Evolutionary conservation across 2,888 invertebrate genomes (phyloP), one percentile per base, ranked within the genome.

Genomic region (Eurytoma adleriae): DNA sequence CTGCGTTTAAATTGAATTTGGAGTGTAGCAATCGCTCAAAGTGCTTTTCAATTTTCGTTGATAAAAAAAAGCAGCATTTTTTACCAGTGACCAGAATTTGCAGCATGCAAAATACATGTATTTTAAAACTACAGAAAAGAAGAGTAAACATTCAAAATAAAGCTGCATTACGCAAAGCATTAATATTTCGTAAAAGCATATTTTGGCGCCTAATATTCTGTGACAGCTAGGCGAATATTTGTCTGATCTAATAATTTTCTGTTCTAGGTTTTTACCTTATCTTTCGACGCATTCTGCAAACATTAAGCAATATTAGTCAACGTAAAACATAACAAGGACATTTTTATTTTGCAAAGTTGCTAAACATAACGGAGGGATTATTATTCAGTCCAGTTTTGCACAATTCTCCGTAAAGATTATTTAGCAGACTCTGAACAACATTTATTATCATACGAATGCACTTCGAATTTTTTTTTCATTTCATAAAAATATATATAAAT

Each of bases 241-340:
- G 52, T 76, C 54, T 69, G 52, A 56, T 75, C 79, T 79, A 79
- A 71, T 27, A 48, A 71, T 67, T 48, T 30, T 74, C 30, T 81
- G 48, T 66, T 79, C 24, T 72, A 50, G 24, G 52, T 83, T 87
- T 88, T 89, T 90, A 90, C 90, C 90, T 90, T 90, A 84, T 90
- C 89, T 90, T 89, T 90, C 86, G 89, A 88, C 85, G 88, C 88
- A 83, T 86, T 90, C 90, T 90, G 89, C 89, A 87, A 90, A 89
- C 87, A 89, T 88, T 88, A 88, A 85, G 89, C 88, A 90, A 87
- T 72, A 88, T 89, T 89, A 89, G 87, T 88, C 80, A 83, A 84
- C 70, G 20, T 81, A 84, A 85, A 87, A 89, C 85, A 86, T 79
- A 82, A 84, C 83, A 79, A 84, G 84, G 84, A 72, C 67, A 76